Evolutionary conservation across 2,113 vertebrate species (phyloP), one percentile per base, ranked within the genome.

Genomic region (Nettapus auritus): DNA sequence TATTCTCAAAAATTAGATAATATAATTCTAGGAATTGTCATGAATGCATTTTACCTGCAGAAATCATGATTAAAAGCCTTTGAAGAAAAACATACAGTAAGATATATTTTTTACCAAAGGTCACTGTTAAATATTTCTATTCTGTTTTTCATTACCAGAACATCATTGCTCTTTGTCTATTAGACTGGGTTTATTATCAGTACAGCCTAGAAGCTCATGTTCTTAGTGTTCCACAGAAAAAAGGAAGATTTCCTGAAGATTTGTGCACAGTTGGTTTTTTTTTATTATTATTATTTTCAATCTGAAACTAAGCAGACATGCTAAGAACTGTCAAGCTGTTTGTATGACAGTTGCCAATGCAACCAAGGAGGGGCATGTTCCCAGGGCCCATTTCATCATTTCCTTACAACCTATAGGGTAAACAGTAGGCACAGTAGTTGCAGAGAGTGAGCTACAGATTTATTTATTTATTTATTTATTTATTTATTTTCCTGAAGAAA

Each of bases 1-100:
- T 78, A 84, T 96, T 95, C 68, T 95, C 55, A 76, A 46, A 94
- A 91, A 96, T 86, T 90, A 95, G 68, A 78, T 82, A 38, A 88
- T 94, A 87, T 69, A 90, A 94, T 90, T 91, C 89, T 77, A 86
- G 84, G 67, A 93, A 86, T 84, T 97, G 91, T 26, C 56, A 55
- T 38, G 86, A 96, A 56, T 31, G 55, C 56, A 82, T 94, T 97
- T 95, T 80, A 83, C 89, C 68, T 91, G 36, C 31, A 53, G 82
- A 96, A 95, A 90, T 89, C 4, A 77, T 56, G n/a, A 71, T 82
- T 59, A 67, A 28, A 64, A 50, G 42, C 38, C 56, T 91, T 96
- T 76, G 85, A 93, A 95, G 36, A 67, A 86, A 95, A 93, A 26
- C 42, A 82, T 81, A 90, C 91, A 78, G 42, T 5, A 63, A 93